phyloP scores from a whole-genome alignment of 1,140 invertebrate genomes.

The Penaeus indicus region DNA sequence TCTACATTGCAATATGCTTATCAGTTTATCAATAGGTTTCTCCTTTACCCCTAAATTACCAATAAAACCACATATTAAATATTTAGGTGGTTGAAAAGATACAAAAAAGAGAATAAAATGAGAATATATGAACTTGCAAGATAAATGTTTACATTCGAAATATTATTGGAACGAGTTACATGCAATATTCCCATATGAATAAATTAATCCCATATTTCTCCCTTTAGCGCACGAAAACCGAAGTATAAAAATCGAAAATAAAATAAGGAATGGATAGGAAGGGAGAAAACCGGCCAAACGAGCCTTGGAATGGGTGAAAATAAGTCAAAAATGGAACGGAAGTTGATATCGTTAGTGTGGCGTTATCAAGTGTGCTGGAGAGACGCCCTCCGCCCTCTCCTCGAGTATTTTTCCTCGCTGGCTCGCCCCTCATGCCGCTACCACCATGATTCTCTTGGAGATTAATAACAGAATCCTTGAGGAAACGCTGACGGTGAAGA shows the following conservation, averaged over 20 bases:
- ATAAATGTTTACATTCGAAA: slow-evolving; percentile 61
- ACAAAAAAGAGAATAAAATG: not conserved
- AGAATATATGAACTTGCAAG: slow-evolving; percentile 20
- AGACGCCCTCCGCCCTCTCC: slow-evolving; percentile 25
- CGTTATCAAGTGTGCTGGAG: slow-evolving; percentile 41
- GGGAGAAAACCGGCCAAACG: not conserved
- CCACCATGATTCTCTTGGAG: slow-evolving; percentile 96
- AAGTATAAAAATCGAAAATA: not conserved
- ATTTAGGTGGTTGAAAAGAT: not conserved
- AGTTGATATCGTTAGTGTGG: slow-evolving; percentile 40
- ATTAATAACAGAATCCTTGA: slow-evolving; percentile 98
- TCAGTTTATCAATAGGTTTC: not conserved
- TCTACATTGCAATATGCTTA: slow-evolving; percentile 10
- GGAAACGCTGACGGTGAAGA: slow-evolving; percentile 94
- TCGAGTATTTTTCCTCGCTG: not conserved
- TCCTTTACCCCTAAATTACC: not conserved
- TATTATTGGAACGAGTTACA: slow-evolving; percentile 55
- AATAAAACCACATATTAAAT: not conserved
- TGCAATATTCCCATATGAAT: slow-evolving; percentile 44
- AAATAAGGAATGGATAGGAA: not conserved
- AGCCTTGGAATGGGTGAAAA: not conserved
- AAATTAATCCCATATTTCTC: not conserved
- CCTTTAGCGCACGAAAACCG: not conserved
- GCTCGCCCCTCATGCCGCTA: slow-evolving; percentile 40
- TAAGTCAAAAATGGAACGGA: slow-evolving; percentile 6